Evolutionary conservation across 2,888 invertebrate species (phyloP), one percentile per base, ranked within the genome.

Genomic region (Arctia plantaginis): DNA sequence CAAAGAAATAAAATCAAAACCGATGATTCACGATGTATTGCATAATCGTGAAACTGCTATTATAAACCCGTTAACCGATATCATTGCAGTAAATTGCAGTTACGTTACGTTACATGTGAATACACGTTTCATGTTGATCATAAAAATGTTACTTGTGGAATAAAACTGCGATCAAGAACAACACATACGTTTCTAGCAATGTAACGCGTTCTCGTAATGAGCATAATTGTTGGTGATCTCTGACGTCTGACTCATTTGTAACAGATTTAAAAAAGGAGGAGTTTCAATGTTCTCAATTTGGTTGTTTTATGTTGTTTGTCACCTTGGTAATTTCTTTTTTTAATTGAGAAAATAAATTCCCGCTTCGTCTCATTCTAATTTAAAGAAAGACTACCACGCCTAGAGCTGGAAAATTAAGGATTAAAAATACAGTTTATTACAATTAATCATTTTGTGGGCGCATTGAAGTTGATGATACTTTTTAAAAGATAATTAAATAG

Each of bases 31-130:
- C 73, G 41, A 77, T 77, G 66, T 64, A 68, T 85, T 85, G 77
- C 83, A 78, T 82, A 83, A 86, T 80, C 76, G 80, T 79, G 80
- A 76, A 83, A 80, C 80, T 82, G 51, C 74, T 77, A 76, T 84
- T 84, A 80, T 75, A 70, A 76, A 75, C 51, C 69, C 75, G 47
- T 75, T 66, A 71, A 72, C 51, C 78, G 41, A 72, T 77, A 76
- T 75, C 69, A 77, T 76, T 77, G 82, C 82, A 66, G 74, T 75
- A 70, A 75, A 77, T 67, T 71, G 41, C 47, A 41, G 73, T 80
- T 76, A 75, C 73, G 74, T 81, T 72, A 73, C 68, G 69, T 73
- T 78, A 72, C 71, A 73, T 74, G 66, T 72, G 66, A 62, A 67
- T 66, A 55, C 64, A 33, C 20, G 72, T 76, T 77, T 80, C 64